Conservation (phyloP, 2,888 invertebrate species). For the Hirtodrosophila confusa region DNA sequence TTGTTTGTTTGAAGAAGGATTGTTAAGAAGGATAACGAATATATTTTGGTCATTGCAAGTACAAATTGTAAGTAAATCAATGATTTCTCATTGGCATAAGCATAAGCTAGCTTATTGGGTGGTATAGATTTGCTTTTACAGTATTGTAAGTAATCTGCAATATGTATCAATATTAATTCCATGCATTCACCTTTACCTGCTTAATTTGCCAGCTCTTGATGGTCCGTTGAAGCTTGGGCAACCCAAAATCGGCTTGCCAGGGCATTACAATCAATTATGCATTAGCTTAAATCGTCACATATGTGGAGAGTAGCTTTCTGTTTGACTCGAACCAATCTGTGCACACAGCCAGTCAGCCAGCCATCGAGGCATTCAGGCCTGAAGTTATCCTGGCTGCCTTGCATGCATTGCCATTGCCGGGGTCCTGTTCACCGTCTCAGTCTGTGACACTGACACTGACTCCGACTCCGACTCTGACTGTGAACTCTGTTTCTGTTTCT, state of each 20-base stretch:
- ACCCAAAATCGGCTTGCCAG: conserved; percentile 56
- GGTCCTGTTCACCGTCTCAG: conserved; percentile 10
- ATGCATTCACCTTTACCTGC: conserved; percentile 42
- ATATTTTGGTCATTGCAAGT: neutral
- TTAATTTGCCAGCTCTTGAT: conserved; percentile 52
- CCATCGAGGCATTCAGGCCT: conserved; percentile 45
- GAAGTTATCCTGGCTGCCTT: conserved; percentile 45
- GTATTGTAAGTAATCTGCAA: conserved; percentile 24
- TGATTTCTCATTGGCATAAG: neutral
- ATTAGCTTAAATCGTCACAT: conserved; percentile 73
- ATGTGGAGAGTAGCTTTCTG: conserved; percentile 35
- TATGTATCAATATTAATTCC: conserved; percentile 39
- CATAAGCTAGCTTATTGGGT: neutral
- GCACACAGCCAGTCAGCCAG: conserved; percentile 17
- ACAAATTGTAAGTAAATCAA: neutral
- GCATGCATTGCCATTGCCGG: conserved; percentile 10
- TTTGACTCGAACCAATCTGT: conserved; percentile 43
- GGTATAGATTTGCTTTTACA: conserved; percentile 10
- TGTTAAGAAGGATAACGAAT: neutral
- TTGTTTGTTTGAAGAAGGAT: too few relatives aligned
- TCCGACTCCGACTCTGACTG: neutral
- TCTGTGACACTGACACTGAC: neutral
- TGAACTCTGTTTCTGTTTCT: conserved; percentile 44
- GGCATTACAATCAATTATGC: conserved; percentile 70
- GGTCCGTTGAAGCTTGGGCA: conserved; percentile 42